Evolutionary conservation across 2,888 invertebrate species (phyloP), one percentile per base, ranked within the genome.

Genomic region (Philaethria dido): DNA sequence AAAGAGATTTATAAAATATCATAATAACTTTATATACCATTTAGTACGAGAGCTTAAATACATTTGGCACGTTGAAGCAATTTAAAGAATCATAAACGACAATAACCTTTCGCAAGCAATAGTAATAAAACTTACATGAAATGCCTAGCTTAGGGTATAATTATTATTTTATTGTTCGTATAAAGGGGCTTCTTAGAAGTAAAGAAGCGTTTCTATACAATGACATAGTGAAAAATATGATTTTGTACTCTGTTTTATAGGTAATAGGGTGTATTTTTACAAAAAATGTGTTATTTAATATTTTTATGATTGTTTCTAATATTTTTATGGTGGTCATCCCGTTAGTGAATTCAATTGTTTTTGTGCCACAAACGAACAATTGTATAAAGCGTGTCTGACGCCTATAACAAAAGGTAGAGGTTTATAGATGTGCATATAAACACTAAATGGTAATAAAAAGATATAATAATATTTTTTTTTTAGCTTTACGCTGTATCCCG

Each of bases 161-260:
- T 82, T 80, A 82, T 79, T 83, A 78, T 82, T 80, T 78, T 78
- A 76, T 76, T 50, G 69, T 62, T 52, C 55, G 36, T 62, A 64
- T 69, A 73, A 73, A 73, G 72, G 63, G 60, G 70, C 72, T 81
- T 80, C 80, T 77, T 70, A 72, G 83, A 68, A 70, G 62, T 18
- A n/a, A 45, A 42, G 36, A 25, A 47, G 42, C 25, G 9, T 60
- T 33, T 29, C 29, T 29, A 13, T 29, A 60, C 33, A 29, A 45
- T 20, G 18, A 9, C 18, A 16, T 6, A 14, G 3, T 6, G 5
- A 3, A 33, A 45, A 0, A 18, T 6, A 14, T 14, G 5, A 70
- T 50, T 62, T 61, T 68, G 25, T 44, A 63, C 44, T 60, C 44
- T 62, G 59, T 45, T n/a, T n/a, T n/a, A n/a, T n/a, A n/a, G 0